Evolutionary conservation across 2,888 invertebrate genomes (phyloP), one percentile per base, ranked within the genome.

Genomic region (Spatulosminthurus flaviceps): DNA sequence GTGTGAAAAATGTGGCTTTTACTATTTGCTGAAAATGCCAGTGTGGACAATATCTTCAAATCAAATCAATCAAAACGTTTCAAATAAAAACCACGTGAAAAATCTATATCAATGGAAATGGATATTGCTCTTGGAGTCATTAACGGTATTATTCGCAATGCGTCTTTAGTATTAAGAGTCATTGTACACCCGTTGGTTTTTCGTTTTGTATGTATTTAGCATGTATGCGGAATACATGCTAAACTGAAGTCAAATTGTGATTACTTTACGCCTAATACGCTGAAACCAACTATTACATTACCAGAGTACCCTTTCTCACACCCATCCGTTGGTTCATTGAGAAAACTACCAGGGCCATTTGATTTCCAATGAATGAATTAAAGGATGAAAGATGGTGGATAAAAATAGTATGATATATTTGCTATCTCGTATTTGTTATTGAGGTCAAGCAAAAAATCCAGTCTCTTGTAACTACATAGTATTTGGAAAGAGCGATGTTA

Each of bases 381-480:
- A 34, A 22, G 74, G 60, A 74, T 67, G 41, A 41, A 34, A 21
- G 29, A 34, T 22, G 69, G 34, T 74, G 67, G 76, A 76, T 76
- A 76, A 76, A 69, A 76, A 69, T 76, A 73, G 43, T 29, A 9
- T n/a, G 29, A 43, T 67, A 51, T 42, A 43, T 69, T 78, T 66
- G 78, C 78, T 78, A 72, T 78, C 73, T 72, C 71, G 24, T 43
- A 71, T 71, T 71, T 66, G 41, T 43, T 42, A 78, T 72, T 78
- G 78, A 78, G 78, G 78, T 78, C 78, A 78, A 34, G 72, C 66
- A 43, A 76, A 76, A 76, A 66, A 34, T 64, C 64, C 64, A 64
- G 64, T n/a, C 24, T n/a, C n/a, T n/a, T 64, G 24, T 64, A n/a
- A 51, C 9, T 51, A 51, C 51, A 51, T 51, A 34, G 1, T 19